A percentile compares a stretch with the other conserved stretches of the same genome.
Evolutionary conservation across 2,797 vertebrate species (phyloP).

Genomic region (Mus minutoides): DNA sequence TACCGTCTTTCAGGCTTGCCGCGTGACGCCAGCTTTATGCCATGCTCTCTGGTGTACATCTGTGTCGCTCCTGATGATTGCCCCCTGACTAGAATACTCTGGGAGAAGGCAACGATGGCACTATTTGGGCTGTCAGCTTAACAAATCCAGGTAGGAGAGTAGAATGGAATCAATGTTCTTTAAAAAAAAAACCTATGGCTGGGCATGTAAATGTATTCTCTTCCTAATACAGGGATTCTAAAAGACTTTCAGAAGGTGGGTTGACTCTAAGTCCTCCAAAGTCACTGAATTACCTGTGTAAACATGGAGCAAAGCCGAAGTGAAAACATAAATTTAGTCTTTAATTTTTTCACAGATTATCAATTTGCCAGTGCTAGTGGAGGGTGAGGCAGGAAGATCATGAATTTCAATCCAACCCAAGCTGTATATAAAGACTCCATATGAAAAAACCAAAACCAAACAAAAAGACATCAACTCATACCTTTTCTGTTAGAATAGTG

Average conservation of each 20-base stretch:
- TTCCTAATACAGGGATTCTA: constrained; percentile 20
- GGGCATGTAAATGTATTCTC: constrained; percentile 47
- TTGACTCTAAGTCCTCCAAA: constrained; percentile 6
- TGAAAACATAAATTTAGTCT: constrained; percentile 20
- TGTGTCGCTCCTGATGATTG: constrained; percentile 46
- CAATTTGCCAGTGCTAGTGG: neutral
- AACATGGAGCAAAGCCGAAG: constrained; percentile 33
- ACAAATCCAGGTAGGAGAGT: constrained; percentile 1
- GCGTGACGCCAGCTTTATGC: constrained; percentile 50
- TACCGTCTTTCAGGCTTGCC: neutral
- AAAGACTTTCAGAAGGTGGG: neutral
- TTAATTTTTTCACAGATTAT: constrained; percentile 54
- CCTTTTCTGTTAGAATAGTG: neutral
- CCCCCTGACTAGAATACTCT: neutral
- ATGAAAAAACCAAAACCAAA: neutral
- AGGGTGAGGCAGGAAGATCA: neutral
- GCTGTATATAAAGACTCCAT: neutral
- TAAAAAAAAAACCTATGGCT: constrained; percentile 45
- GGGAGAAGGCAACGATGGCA: neutral
- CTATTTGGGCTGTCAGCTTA: neutral
- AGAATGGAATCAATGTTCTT: constrained; percentile 42
- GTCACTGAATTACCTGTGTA: constrained; percentile 36
- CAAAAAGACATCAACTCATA: neutral
- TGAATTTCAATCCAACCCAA: neutral
- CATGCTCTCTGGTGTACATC: constrained; percentile 39